Conservation (phyloP, 2,113 vertebrate genomes). For the Leptodactylus fuscus region DNA sequence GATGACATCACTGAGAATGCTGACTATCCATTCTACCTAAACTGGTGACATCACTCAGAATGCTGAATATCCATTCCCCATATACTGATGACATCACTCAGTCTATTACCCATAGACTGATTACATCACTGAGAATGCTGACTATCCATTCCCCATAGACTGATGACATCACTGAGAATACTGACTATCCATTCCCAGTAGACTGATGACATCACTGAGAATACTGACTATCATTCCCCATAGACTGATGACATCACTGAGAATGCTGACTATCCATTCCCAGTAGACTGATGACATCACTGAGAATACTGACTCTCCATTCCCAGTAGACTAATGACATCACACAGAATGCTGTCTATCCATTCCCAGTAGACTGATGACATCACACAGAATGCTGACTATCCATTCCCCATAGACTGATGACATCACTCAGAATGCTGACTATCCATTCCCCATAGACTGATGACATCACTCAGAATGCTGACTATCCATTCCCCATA, state of each 20-base stretch:
- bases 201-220: neutral
- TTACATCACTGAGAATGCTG: no score
- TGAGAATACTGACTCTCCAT: neutral
- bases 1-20: neutral
- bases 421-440: neutral
- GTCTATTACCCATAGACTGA: neutral
- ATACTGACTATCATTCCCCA: neutral
- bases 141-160: neutral
- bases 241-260: neutral
- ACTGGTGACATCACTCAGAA: neutral
- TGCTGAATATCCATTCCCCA: neutral
- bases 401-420: neutral
- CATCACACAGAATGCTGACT: neutral
- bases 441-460: neutral
- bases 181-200: neutral
- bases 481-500: neutral
- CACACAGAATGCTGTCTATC: neutral
- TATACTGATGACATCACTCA: neutral
- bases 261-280: neutral
- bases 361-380: neutral
- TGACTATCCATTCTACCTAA: neutral
- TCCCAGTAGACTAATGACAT: neutral
- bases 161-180: neutral
- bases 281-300: neutral
- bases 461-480: neutral